phyloP scores from a whole-genome alignment of 30 jellyfish, hydroid and myxozoan genomes.

The Clytia hemisphaerica region DNA sequence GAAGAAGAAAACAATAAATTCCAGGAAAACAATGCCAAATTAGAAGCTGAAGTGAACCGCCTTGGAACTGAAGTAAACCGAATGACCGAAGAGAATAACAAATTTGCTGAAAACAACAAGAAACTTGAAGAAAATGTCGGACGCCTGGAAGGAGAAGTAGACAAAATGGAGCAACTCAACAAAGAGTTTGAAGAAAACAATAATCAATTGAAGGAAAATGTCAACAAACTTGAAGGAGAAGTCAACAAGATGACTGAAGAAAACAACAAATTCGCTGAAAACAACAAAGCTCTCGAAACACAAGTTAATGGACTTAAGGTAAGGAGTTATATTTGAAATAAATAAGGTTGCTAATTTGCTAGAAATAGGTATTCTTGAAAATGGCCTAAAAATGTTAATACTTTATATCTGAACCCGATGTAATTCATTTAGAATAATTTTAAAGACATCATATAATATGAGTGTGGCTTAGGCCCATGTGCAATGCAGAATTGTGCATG shows the following conservation, averaged over 20 bases:
- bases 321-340: too few relatives aligned
- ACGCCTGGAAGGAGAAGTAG: slow-evolving; percentile 24
- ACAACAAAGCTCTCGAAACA: slow-evolving; percentile 52
- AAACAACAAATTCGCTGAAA: slow-evolving; percentile 64
- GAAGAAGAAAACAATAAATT: slow-evolving; percentile 68
- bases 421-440: too few relatives aligned
- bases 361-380: too few relatives aligned
- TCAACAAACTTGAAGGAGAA: slow-evolving; percentile 63
- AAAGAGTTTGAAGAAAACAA: slow-evolving; percentile 71
- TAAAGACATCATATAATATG: too few relatives aligned
- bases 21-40: slow-evolving; percentile 55
- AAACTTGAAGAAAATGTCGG: slow-evolving; percentile 67
- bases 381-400: too few relatives aligned
- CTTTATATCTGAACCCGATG: too few relatives aligned
- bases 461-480: too few relatives aligned
- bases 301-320: too few relatives aligned
- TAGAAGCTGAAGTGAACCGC: slow-evolving; percentile 60
- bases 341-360: too few relatives aligned
- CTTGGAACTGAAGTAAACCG: slow-evolving; percentile 47
- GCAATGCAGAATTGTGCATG: too few relatives aligned
- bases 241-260: slow-evolving; percentile 75
- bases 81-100: slow-evolving; percentile 76
- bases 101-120: slow-evolving; percentile 66
- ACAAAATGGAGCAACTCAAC: slow-evolving; percentile 44
- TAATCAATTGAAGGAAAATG: slow-evolving; percentile 63